Evolutionary conservation across 2,888 invertebrate genomes (phyloP), one percentile per base, ranked within the genome.

Genomic region (Drosophila stalkeri): DNA sequence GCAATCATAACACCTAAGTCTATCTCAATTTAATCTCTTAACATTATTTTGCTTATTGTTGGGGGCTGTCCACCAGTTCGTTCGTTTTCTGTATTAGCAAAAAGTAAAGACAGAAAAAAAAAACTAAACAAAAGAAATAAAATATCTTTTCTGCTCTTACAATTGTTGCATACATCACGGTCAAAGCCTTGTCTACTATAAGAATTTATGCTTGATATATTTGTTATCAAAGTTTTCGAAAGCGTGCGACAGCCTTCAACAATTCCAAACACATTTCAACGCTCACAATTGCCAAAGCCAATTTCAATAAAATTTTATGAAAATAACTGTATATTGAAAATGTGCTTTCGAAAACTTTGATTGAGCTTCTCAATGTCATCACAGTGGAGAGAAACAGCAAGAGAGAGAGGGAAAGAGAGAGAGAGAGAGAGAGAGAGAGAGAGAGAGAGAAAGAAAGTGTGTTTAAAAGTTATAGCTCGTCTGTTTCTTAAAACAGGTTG

Each of bases 151-250:
- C 59, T 56, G 43, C 39, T 60, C 33, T 72, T 16, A 49, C 43
- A 74, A 68, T 46, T 72, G 64, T 77, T 77, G 73, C 63, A 51
- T 65, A 23, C n/a, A 63, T 61, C 39, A 63, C 61, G 33, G 64
- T 57, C 55, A 49, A 62, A 56, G 63, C 62, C 71, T 70, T 79
- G 64, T 51, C 72, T 68, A 33, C 63, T 20, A 6, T 61, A 49
- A 5, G 23, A 52, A 54, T 16, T 49, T 16, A n/a, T 23, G 37
- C 41, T 23, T 37, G 18, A 62, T 31, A 47, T 62, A 51, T 27
- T 47, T 49, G 59, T 46, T 27, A 67, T 91, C 92, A 93, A 93
- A 92, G 93, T 92, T 93, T 93, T 93, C 93, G 93, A 93, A 93
- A 92, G 78, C 80, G 86, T 83, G 89, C 85, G 93, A 92, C 93